Base-by-base conservation (phyloP, 64 coral and sea anemone species). In the Pachyseris speciosa region DNA sequence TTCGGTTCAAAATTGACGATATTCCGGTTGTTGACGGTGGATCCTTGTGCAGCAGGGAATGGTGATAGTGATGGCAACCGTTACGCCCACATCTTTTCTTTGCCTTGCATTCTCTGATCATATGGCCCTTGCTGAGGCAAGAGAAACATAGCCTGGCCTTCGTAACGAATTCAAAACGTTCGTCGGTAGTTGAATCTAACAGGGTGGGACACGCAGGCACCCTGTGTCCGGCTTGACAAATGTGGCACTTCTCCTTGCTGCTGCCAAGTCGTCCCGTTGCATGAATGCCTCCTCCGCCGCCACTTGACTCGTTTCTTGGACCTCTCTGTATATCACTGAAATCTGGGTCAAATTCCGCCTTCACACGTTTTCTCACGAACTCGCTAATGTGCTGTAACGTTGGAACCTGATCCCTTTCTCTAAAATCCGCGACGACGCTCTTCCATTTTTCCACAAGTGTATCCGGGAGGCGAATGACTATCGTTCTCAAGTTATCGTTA, bases 331-430 rank as follows among this genome's bases (percentile, higher is more conserved):
- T 52, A 29, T 34, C 80, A 20, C 80, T 50, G 60, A 84, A 84
- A n/a, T 84, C 80, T 19, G 53, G 80, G 80, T 84, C 80, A 50
- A 64, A 84, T 52, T 84, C 80, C 5, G 80, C 80, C 59, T 84
- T 84, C 33, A 84, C 80, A n/a, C 80, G 43, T 39, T 37, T 84
- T 31, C 80, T 84, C 9, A 84, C 59, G 22, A 84, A 84, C 5
- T 84, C 80, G n/a, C 5, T 84, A 19, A 84, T 84, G 59, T 84
- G 80, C 25, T 37, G 51, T 19, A 84, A 20, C 50, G 51, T 84
- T 59, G 53, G 80, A 20, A 39, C 36, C 36, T 34, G 45, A 34
- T 36, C 59, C 39, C 58, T 84, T 52, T 84, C 80, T 84, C 59
- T 42, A 61, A 84, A 32, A 65, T 84, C 80, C 19, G 80, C 27